Base-by-base conservation (phyloP, 2,888 invertebrate species). In the Alviniconcha strummeri region DNA sequence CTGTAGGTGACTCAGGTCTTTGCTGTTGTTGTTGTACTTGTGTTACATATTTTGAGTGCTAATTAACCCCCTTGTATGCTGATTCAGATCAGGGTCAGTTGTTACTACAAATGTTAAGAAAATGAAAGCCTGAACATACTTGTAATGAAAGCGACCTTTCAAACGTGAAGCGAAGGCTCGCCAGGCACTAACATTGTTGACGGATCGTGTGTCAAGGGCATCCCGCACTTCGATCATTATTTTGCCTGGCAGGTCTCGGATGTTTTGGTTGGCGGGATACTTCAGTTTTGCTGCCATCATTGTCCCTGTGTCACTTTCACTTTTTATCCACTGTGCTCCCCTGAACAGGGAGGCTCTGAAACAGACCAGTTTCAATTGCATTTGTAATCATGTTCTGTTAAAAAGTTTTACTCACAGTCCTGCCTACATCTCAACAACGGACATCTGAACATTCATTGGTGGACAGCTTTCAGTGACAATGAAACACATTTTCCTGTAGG, bases 191-290 rank as follows among this genome's bases (percentile, higher is more conserved):
- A 36, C 55, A 19, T 83, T 80, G 69, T 84, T 19, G 8, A 79
- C 75, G 71, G 82, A 55, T 19, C 54, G 77, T 5, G 84, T 84
- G 83, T 89, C 89, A 75, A 90, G 84, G 52, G 78, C 79, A 56
- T 87, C 85, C 64, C 88, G 76, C 11, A 90, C 72, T n/a, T 88
- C 78, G 0, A 86, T 15, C 83, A 88, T 88, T 9, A 87, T 81
- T 76, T 86, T 84, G 9, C 84, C 86, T n/a, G 88, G 88, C 71
- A 90, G 81, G 17, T 88, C 87, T 80, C 84, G 84, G 52, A 89
- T 82, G 81, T 86, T 75, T 56, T 52, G 77, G 57, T 72, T 6
- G 13, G 67, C 17, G 64, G 77, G 80, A 81, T 55, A 54, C 57
- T 78, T 72, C 64, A 80, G 83, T 67, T 80, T 80, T 36, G 9